Evolutionary conservation across 2,113 vertebrate species (phyloP).

Genomic region (Rhynchomys soricoides): DNA sequence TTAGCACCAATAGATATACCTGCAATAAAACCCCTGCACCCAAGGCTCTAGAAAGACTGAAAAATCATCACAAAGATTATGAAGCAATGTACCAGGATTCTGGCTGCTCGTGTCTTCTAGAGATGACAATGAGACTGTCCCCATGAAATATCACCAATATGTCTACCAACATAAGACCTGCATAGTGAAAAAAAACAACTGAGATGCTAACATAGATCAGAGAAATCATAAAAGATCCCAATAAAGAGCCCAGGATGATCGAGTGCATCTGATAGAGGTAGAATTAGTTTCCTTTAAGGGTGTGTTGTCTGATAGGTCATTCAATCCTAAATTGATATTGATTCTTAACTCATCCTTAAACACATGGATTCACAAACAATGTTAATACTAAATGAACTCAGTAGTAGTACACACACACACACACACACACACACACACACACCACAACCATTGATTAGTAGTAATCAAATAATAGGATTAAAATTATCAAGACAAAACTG

Average conservation of each 20-base stretch:
- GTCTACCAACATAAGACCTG: background rate
- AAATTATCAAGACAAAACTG: background rate
- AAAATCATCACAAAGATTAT: background rate
- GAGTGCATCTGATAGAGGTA: background rate
- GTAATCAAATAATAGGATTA: background rate
- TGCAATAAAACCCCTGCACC: background rate
- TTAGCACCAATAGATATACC: too few relatives aligned
- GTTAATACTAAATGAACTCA: background rate
- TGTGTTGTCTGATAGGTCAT: background rate
- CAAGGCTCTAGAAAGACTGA: background rate
- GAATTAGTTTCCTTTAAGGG: background rate
- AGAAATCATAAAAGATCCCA: background rate
- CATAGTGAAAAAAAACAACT: background rate
- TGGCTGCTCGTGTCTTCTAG: background rate
- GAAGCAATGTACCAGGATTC: background rate
- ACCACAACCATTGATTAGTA: background rate
- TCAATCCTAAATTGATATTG: background rate
- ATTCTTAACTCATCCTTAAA: background rate
- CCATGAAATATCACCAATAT: background rate
- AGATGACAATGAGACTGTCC: background rate
- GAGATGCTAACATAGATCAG: background rate
- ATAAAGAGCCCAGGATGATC: background rate
- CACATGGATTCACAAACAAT: background rate
- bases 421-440: too few relatives aligned
- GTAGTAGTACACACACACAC: background rate